Base-by-base conservation (phyloP, 2,888 invertebrate species). In the Protodeltote pygarga region DNA sequence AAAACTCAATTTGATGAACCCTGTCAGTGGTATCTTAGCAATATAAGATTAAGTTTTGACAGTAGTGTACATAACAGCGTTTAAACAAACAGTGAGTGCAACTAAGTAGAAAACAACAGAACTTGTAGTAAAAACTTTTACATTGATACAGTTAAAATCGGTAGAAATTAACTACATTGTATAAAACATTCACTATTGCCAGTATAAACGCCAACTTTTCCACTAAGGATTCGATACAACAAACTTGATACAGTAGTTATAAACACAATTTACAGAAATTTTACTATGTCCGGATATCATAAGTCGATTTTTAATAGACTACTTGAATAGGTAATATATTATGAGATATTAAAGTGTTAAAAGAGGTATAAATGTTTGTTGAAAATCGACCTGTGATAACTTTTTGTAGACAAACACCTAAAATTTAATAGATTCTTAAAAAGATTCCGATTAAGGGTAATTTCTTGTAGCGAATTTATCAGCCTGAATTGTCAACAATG, bases 151-250 rank as follows among this genome's bases (percentile, higher is more conserved):
- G n/a, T n/a, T n/a, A n/a, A n/a, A n/a, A n/a, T 31, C 41, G 16
- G 45, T 57, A 63, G 51, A 44, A 45, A n/a, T n/a, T 41, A 46
- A 40, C 34, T 23, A 42, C 15, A 28, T 32, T 48, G 31, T 45
- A 39, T 37, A 13, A 14, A 28, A 41, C 31, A 9, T 45, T 21
- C 6, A 20, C 28, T 13, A 19, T 41, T 48, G 1, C 6, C 17
- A 23, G 24, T 9, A 32, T 46, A 48, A 3, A 40, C 3, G 13
- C 9, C 21, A 42, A 48, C 27, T 19, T 9, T n/a, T n/a, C n/a
- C n/a, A 33, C 21, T 44, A 53, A 38, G 42, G 46, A 49, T 55
- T 65, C 65, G 40, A 52, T 45, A 52, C 33, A 33, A 44, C 48
- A 54, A n/a, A 48, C 19, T 35, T 52, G n/a, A 48, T 31, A 27